phyloP scores from a whole-genome alignment of 2,113 vertebrate genomes.

The human region DNA sequence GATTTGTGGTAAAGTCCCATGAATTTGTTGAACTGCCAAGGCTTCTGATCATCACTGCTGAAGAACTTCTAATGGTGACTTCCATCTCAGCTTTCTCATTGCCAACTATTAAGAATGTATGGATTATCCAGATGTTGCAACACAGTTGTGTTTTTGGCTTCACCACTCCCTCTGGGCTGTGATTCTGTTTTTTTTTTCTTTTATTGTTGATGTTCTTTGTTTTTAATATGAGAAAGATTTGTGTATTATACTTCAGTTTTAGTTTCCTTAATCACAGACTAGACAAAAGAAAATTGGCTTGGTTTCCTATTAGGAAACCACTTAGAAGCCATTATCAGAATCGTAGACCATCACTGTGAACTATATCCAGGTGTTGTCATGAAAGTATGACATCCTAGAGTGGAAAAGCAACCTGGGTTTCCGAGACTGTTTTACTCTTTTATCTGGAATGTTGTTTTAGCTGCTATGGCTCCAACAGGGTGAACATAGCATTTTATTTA shows the following conservation, averaged over 20 bases:
- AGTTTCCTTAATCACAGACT: background rate
- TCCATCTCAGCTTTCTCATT: background rate
- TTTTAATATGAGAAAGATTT: background rate
- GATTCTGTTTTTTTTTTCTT: background rate
- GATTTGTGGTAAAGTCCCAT: background rate
- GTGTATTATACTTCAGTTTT: background rate
- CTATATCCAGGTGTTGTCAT: conserved; percentile 63
- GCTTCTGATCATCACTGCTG: background rate
- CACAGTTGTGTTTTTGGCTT: background rate
- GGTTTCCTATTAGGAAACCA: conserved; percentile 45
- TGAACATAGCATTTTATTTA: conserved; percentile 30
- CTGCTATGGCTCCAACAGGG: background rate
- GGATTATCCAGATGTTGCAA: background rate
- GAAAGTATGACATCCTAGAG: conserved; percentile 53
- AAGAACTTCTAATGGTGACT: background rate
- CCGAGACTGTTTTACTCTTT: background rate
- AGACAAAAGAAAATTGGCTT: conserved; percentile 50
- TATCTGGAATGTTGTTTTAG: conserved; percentile 64
- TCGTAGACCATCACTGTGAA: conserved; percentile 66
- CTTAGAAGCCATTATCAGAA: conserved; percentile 63
- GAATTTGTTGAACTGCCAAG: background rate
- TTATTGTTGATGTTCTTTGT: background rate
- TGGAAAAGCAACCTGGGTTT: conserved; percentile 62
- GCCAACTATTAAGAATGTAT: background rate
- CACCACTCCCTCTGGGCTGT: background rate